Evolutionary conservation across 2,888 invertebrate genomes (phyloP).

Genomic region (Geotrupes spiniger): DNA sequence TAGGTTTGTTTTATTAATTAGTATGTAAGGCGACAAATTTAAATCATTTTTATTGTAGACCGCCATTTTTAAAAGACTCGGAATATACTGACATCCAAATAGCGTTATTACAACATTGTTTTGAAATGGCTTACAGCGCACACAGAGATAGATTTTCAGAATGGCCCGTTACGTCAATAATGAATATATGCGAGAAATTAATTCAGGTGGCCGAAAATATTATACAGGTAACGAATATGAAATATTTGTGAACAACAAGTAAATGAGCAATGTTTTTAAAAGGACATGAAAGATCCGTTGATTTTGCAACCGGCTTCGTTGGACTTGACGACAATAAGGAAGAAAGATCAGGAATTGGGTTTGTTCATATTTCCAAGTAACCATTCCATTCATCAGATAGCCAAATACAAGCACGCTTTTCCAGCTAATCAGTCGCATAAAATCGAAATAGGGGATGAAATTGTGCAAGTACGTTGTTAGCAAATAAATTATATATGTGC

Average conservation of each 20-base stretch:
- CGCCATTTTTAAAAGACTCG: conserved; percentile 62
- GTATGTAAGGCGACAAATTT: neutral
- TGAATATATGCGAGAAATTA: conserved; percentile 69
- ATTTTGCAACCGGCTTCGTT: conserved; percentile 89
- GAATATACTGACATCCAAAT: conserved; percentile 70
- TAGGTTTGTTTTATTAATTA: conserved; percentile 53
- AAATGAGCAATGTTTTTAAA: conserved; percentile 24
- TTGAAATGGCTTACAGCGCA: conserved; percentile 88
- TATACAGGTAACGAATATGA: conserved; percentile 68
- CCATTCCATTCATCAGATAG: conserved; percentile 77
- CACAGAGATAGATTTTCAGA: conserved; percentile 88
- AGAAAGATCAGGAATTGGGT: conserved; percentile 84
- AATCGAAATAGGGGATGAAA: conserved; percentile 94
- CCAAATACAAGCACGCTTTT: conserved; percentile 85
- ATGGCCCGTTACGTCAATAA: conserved; percentile 75
- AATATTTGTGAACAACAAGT: conserved; percentile 4
- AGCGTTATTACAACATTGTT: conserved; percentile 71
- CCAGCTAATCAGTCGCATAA: conserved; percentile 90
- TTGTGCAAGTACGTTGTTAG: conserved; percentile 71
- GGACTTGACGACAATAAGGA: conserved; percentile 82
- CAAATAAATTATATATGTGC: neutral
- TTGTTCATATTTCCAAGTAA: conserved; percentile 86
- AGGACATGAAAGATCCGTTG: conserved; percentile 84
- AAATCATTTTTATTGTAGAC: conserved; percentile 43
- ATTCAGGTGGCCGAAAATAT: conserved; percentile 81